These are phyloP conservation scores for Zaprionus kolodkinae DNA, from an alignment of 1,140 invertebrate genomes.

Conservation along the genomic window DNA sequence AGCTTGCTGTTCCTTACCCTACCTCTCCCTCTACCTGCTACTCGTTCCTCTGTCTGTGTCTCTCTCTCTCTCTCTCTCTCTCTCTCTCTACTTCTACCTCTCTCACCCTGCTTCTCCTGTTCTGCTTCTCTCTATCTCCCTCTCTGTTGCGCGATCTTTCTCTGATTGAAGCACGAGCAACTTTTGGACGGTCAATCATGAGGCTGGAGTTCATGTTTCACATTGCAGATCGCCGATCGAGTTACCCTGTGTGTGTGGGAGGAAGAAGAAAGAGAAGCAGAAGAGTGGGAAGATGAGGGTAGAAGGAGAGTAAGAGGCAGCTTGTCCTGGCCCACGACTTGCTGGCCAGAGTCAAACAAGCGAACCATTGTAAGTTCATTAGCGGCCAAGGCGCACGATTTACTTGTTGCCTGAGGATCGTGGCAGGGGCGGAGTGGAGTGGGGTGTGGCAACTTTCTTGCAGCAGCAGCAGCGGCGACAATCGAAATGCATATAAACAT, in stretches of 20 bases:
- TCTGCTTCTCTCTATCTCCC: not conserved
- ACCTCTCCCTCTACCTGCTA: not conserved
- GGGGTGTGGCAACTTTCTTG: conserved; percentile 15
- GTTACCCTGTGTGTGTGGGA: conserved; percentile 13
- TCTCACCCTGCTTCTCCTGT: not conserved
- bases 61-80: not conserved
- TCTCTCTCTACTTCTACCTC: not conserved
- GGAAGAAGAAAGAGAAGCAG: not conserved
- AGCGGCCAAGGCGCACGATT: conserved; percentile 76
- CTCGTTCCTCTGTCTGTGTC: no score
- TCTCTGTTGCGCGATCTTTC: conserved; percentile 5
- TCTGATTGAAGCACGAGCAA: conserved; percentile 70
- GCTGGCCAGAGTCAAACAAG: conserved; percentile 57
- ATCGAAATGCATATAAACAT: conserved; percentile 80
- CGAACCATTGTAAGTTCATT: conserved; percentile 79
- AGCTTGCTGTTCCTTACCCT: not conserved
- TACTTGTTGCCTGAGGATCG: conserved; percentile 37
- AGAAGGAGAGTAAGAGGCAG: not conserved
- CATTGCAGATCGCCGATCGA: conserved; percentile 30
- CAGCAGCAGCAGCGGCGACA: conserved; percentile 28
- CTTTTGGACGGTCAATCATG: conserved; percentile 66
- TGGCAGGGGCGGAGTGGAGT: conserved; percentile 5
- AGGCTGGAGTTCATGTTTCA: conserved; percentile 63
- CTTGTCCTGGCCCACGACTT: conserved; percentile 19
- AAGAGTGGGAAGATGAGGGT: not conserved